Evolutionary conservation across 2,888 invertebrate species (phyloP), one percentile per base, ranked within the genome.

Genomic region (Dione juno): DNA sequence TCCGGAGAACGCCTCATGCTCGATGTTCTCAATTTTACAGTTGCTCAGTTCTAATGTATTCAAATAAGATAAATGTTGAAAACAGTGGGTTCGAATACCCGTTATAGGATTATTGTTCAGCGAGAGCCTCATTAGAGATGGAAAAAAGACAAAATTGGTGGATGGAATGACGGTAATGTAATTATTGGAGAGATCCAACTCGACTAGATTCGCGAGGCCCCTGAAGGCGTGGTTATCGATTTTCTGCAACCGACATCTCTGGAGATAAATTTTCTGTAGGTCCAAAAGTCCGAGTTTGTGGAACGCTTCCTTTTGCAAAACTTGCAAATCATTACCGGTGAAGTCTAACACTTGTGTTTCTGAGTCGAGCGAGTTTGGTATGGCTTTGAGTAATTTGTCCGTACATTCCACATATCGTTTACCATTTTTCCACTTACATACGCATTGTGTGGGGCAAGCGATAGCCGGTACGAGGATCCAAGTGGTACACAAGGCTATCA

Each of bases 361-460:
- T 35, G 95, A 94, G 84, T 97, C 96, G 80, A 98, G 95, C 66
- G 96, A 95, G 78, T 95, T 95, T 1, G 98, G 98, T 70, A 98
- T 95, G 13, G 95, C 94, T 75, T 96, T 94, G 67, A 98, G 92
- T 67, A 95, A 95, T 83, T 96, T 96, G 74, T 96, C 95, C 64
- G 96, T 94, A 88, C 98, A 98, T 87, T 98, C 97, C 64, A 97
- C 97, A 77, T 97, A 97, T 84, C 97, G 96, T 84, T 98, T 98
- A 61, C 98, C 98, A 83, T 96, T 96, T 88, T 97, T 98, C 98
- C 98, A 98, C 86, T 97, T 97, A 94, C 98, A 98, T 70, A 95
- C 94, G 88, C 98, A 98, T 76, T 95, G 95, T 45, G 94, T 91
- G 37, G 97, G 97, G 84, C 97, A 98, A 65, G 95, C 94, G 75